A percentile compares a stretch with the other conserved stretches of the same genome.
Conservation (phyloP, 2,888 invertebrate genomes). For the Troglohyphantes excavatus region DNA sequence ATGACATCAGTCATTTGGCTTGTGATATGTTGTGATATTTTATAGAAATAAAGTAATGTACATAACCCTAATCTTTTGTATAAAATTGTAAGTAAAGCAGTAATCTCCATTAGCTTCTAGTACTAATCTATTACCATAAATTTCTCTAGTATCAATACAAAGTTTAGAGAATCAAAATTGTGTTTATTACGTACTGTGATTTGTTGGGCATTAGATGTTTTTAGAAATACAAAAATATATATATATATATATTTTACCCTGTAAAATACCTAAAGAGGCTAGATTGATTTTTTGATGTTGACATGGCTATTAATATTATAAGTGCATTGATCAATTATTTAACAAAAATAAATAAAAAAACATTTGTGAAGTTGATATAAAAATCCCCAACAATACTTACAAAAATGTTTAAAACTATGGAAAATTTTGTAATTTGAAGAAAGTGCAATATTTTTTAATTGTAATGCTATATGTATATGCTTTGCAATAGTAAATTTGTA, state of each 20-base stretch:
- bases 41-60: constrained; percentile 71
- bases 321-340: not conserved
- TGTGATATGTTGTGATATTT: constrained; percentile 79
- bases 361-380: too few species aligned
- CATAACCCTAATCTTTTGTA: constrained; percentile 57
- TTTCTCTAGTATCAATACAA: constrained; percentile 34
- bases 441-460: not conserved
- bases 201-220: constrained; percentile 37
- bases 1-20: constrained; percentile 75
- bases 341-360: not conserved
- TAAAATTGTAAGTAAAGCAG: constrained; percentile 57
- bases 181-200: constrained; percentile 36
- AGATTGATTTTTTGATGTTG: too few species aligned
- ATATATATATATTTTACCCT: too few species aligned
- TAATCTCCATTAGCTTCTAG: constrained; percentile 31
- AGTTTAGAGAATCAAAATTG: constrained; percentile 18
- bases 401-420: too few species aligned
- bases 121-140: not conserved
- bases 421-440: too few species aligned
- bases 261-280: too few species aligned
- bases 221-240: constrained; percentile 6
- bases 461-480: not conserved
- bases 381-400: too few species aligned
- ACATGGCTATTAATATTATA: too few species aligned
- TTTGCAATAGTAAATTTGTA: not conserved